Base-by-base conservation (phyloP, 2,113 vertebrate genomes). In the Phrynocephalus versicolor region DNA sequence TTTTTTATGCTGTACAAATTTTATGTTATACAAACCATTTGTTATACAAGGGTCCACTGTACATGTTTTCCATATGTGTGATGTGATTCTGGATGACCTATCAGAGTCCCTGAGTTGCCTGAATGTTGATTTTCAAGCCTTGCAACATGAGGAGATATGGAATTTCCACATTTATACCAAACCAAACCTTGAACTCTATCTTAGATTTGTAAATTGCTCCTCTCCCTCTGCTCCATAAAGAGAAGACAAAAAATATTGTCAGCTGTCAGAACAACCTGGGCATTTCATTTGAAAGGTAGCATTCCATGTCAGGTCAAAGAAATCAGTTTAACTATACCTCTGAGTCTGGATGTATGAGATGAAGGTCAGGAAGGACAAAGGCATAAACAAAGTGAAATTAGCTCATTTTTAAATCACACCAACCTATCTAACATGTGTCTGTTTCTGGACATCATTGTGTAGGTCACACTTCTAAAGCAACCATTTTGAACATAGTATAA, bases 261-360 rank as follows among this genome's bases (percentile, higher is more conserved):
- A 37, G 62, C 41, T 45, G 35, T 84, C 62, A 37, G 45, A 69
- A 77, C 33, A 77, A 33, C 18, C 10, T 57, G 41, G 9, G 37
- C 58, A 33, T 35, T 55, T 51, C 45, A 69, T 78, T 39, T 84
- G 83, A 78, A 78, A 78, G 83, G 62, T 55, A 84, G 55, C 64
- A 67, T 77, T 77, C 60, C 30, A 27, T 39, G 33, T 78, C 83
- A 84, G 72, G 39, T 51, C 62, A 39, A 75, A 83, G 73, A n/a
- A 67, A 76, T 84, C 64, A 35, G 60, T 76, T 25, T 60, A 51
- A 37, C 55, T 81, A 30, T n/a, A 35, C 60, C 37, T 55, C 60
- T 25, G 33, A 58, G 65, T 71, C 84, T 71, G 13, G 30, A 58
- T 71, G 35, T 79, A 37, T 64, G 18, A 51, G 13, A 84, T 76